These are phyloP conservation scores for Caenorhabditis inopinata DNA, from an alignment of 1,140 invertebrate genomes.

Conservation along the genomic window DNA sequence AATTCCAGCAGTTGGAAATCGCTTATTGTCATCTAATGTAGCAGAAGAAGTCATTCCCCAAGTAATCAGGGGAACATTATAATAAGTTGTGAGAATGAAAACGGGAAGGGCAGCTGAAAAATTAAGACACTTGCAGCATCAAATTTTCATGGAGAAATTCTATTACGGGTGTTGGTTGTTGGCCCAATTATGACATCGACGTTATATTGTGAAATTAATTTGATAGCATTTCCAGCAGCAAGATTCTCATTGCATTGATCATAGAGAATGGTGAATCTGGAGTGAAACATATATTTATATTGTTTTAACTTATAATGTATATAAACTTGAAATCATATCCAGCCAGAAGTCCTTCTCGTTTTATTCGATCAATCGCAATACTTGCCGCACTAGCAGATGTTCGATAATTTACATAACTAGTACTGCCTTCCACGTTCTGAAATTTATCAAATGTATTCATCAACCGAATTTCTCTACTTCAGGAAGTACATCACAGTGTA, in stretches of 20 bases:
- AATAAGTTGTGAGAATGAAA: not conserved
- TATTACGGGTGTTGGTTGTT: not conserved
- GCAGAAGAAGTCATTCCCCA: not conserved
- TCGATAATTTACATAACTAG: not conserved
- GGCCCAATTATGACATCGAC: constrained; percentile 3
- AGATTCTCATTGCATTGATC: constrained; percentile 7
- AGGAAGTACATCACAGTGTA: constrained; percentile 11
- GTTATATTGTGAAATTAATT: not conserved
- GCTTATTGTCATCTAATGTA: not conserved
- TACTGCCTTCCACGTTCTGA: constrained; percentile 21
- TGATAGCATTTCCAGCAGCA: constrained; percentile 6
- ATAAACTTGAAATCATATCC: constrained; percentile 22
- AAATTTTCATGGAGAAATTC: too few species aligned
- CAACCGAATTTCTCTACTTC: not conserved
- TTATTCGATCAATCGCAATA: not conserved
- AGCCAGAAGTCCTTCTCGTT: not conserved
- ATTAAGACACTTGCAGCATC: too few species aligned
- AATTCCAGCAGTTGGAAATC: not conserved
- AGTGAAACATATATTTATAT: too few species aligned
- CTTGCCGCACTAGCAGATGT: constrained; percentile 6
- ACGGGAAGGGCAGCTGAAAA: constrained; percentile 3
- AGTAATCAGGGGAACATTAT: not conserved
- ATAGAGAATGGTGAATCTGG: not conserved
- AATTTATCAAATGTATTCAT: not conserved
- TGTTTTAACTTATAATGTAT: too few species aligned